Evolutionary conservation across 1,140 invertebrate species (phyloP), one percentile per base, ranked within the genome.

Genomic region (Mamestra configurata): DNA sequence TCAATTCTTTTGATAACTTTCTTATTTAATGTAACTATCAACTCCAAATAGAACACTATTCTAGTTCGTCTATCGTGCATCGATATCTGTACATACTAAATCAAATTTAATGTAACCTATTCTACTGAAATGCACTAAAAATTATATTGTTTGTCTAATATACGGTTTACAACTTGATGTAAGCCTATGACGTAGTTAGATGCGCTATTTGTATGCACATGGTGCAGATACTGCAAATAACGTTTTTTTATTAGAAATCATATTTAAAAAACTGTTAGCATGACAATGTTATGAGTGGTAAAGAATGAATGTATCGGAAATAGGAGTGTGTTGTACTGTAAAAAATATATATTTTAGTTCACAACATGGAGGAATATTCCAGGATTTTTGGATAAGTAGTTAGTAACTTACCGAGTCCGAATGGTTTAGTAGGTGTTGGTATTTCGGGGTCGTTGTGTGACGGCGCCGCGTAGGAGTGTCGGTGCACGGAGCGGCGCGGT

Each of bases 331-430:
- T 81, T 77, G 80, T 79, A 72, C 79, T 84, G 85, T 51, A 86
- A 84, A 80, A 78, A 66, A 72, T 71, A 64, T 61, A 31, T n/a
- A 51, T 35, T 13, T 57, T 70, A 82, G 37, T 79, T 46, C 18
- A 68, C 35, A 79, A 72, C 46, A 68, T 37, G 15, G 10, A 35
- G n/a, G n/a, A n/a, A 71, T 57, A n/a, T 57, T 76, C 80, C 3
- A 51, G n/a, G 31, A 53, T 43, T 46, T 15, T 18, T 18, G n/a
- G 27, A 1, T 51, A 10, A n/a, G n/a, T 51, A 20, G 37, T 31
- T 75, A 18, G 15, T 72, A 77, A 95, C 97, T 96, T 96, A 98
- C 97, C 97, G 79, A 98, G 96, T 92, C 97, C 97, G 90, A 98
- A 98, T 31, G 97, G 96, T 95, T 98, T 98, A 11, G 96, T 93